phyloP scores from a whole-genome alignment of 2,113 vertebrate genomes.

The Anhinga anhinga region DNA sequence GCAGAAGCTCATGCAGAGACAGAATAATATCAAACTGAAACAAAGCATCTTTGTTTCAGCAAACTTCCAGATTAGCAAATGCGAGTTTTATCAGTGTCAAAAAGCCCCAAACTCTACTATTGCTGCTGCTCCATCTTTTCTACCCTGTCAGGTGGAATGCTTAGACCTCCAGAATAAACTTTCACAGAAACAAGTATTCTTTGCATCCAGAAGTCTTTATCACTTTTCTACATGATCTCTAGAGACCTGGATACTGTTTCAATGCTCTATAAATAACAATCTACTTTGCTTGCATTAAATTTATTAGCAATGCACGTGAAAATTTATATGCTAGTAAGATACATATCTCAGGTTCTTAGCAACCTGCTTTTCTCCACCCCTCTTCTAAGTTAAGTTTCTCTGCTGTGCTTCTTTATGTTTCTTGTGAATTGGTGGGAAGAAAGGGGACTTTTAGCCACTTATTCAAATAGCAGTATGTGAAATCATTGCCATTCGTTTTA shows the following conservation, averaged over 20 bases:
- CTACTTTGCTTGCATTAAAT: not conserved
- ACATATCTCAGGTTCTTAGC: not conserved
- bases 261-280: not conserved
- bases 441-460: not conserved
- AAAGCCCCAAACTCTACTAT: not conserved
- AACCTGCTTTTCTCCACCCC: not conserved
- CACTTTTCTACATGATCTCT: not conserved
- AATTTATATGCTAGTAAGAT: not conserved
- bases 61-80: not conserved
- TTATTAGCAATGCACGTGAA: not conserved
- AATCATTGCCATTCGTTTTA: not conserved
- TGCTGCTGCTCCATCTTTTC: not conserved
- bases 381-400: not conserved
- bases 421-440: not conserved
- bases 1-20: not conserved
- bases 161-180: not conserved
- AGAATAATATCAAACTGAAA: not conserved
- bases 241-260: not conserved
- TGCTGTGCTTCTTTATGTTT: not conserved
- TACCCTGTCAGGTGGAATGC: not conserved
- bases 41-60: not conserved
- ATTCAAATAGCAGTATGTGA: not conserved
- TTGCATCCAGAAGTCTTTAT: not conserved
- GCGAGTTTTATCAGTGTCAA: not conserved
- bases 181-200: not conserved